phyloP scores from a whole-genome alignment of 2,888 invertebrate genomes.

The Lycocerus yunnanus region DNA sequence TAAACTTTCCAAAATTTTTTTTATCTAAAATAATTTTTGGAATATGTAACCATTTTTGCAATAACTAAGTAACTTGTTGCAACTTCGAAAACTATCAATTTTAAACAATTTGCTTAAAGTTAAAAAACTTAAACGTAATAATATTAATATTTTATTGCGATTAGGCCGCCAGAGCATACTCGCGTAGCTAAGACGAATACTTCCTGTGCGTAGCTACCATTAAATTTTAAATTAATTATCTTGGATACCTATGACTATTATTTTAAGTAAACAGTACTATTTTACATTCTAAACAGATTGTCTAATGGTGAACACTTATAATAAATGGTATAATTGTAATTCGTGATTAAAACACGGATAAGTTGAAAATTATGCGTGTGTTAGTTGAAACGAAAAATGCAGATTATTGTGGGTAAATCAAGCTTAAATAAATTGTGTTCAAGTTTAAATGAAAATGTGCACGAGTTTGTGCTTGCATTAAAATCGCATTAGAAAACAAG shows the following conservation, averaged over 20 bases:
- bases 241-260: no score
- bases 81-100: no score
- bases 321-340: not conserved
- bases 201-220: no score
- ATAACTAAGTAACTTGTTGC: no score
- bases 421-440: not conserved
- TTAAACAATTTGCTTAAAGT: no score
- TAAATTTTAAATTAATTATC: not conserved
- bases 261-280: not conserved
- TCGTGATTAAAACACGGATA: not conserved
- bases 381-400: not conserved
- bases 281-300: not conserved
- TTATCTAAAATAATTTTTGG: no score
- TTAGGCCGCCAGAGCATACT: no score
- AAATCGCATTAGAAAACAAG: conserved; percentile 18
- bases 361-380: not conserved
- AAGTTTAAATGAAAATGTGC: not conserved
- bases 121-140: no score
- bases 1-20: no score
- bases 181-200: no score
- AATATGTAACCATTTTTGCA: no score
- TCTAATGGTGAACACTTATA: not conserved
- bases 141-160: not conserved
- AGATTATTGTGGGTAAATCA: not conserved
- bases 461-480: conserved; percentile 9